These are phyloP conservation scores for Aurelia coerulea DNA, from an alignment of 30 jellyfish, hydroid and myxozoan species.

Conservation along the genomic window DNA sequence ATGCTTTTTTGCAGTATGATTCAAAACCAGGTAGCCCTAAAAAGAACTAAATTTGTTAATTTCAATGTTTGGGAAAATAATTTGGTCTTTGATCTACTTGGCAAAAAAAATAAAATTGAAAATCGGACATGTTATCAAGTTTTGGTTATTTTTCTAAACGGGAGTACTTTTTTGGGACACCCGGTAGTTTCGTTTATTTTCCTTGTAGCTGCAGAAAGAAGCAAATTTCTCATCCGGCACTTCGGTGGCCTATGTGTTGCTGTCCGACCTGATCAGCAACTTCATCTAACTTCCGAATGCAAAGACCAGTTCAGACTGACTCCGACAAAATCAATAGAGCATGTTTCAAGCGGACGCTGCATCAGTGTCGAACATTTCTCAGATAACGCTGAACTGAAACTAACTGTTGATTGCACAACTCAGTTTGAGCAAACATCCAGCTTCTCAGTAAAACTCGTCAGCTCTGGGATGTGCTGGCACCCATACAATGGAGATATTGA, in stretches of 20 bases:
- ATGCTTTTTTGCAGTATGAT: too few relatives aligned
- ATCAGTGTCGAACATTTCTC: neutral
- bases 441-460: constrained; percentile 11
- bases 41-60: too few relatives aligned
- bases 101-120: too few relatives aligned
- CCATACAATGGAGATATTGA: constrained; percentile 6
- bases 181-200: too few relatives aligned
- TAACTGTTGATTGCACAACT: neutral
- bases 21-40: too few relatives aligned
- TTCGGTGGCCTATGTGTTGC: constrained; percentile 11
- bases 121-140: too few relatives aligned
- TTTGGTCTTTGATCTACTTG: too few relatives aligned
- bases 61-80: too few relatives aligned
- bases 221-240: constrained; percentile 3
- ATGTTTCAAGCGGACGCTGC: constrained; percentile 4
- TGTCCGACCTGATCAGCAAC: constrained; percentile 8
- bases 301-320: constrained; percentile 1
- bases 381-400: neutral
- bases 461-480: constrained; percentile 25
- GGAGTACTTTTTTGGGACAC: too few relatives aligned
- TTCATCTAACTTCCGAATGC: constrained; percentile 20
- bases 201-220: neutral
- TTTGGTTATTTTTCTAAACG: too few relatives aligned
- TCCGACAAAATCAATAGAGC: neutral
- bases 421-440: constrained; percentile 21